Evolutionary conservation across 2,888 invertebrate genomes (phyloP).

Genomic region (Thereva unica): DNA sequence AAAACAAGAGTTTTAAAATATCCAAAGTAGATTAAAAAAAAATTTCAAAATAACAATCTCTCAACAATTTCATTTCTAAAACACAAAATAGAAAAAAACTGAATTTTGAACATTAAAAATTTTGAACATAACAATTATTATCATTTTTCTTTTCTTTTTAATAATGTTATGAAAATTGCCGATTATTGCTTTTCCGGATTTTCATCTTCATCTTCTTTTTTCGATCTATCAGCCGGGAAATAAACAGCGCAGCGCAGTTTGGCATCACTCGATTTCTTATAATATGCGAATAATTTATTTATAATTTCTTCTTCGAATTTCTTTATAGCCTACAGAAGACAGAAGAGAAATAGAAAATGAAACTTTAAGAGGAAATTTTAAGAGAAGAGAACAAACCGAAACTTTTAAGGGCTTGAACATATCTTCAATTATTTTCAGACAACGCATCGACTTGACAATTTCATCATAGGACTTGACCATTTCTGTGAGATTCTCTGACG

Average conservation of each 20-base stretch:
- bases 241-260: slow-evolving; percentile 53
- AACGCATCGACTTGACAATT: slow-evolving; percentile 49
- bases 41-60: no score
- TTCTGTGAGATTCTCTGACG: no score
- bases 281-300: slow-evolving; percentile 49
- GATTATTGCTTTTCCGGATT: no score
- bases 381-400: slow-evolving; percentile 44
- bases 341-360: background rate
- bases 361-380: background rate
- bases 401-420: slow-evolving; percentile 48
- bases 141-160: no score
- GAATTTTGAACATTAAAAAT: no score
- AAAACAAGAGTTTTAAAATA: no score
- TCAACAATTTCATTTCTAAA: no score
- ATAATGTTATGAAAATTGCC: no score
- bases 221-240: slow-evolving; percentile 49
- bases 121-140: no score
- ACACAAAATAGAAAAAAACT: no score
- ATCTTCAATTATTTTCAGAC: slow-evolving; percentile 47
- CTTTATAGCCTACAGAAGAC: slow-evolving; percentile 44
- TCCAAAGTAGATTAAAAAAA: no score
- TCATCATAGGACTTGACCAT: slow-evolving; percentile 45
- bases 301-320: slow-evolving; percentile 50
- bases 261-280: slow-evolving; percentile 49
- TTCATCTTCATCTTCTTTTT: no score